A percentile compares a stretch with the other conserved stretches of the same genome.
phyloP scores from a whole-genome alignment of 2,888 invertebrate species.

The Sinodicranocentrus sp. region DNA sequence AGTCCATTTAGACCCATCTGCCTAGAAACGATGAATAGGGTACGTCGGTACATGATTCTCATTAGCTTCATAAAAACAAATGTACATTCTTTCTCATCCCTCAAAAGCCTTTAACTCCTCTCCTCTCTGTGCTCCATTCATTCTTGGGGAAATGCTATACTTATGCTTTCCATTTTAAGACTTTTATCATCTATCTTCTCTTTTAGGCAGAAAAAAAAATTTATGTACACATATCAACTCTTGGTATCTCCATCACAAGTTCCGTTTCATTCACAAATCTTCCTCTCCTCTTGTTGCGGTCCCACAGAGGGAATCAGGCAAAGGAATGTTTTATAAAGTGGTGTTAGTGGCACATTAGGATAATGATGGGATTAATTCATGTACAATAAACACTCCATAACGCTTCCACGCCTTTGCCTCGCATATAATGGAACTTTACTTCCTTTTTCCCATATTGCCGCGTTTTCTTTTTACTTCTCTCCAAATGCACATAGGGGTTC shows the following conservation, averaged over 20 bases:
- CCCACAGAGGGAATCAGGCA: not conserved
- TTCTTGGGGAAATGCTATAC: too few species aligned
- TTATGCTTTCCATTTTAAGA: too few species aligned
- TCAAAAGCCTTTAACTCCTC: too few species aligned
- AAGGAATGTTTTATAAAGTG: slow-evolving; percentile 23
- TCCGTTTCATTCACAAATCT: not conserved
- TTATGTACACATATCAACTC: too few species aligned
- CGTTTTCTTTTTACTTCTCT: not conserved
- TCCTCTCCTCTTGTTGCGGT: not conserved
- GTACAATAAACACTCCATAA: slow-evolving; percentile 69
- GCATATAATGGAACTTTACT: not conserved
- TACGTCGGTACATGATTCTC: too few species aligned
- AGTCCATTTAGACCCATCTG: slow-evolving; percentile 41
- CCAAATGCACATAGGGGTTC: not conserved
- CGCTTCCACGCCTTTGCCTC: slow-evolving; percentile 43
- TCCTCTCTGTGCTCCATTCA: too few species aligned
- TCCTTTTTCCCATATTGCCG: not conserved
- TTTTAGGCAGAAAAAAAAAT: too few species aligned
- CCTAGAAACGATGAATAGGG: not conserved
- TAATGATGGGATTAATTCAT: slow-evolving; percentile 64
- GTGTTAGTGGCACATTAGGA: slow-evolving; percentile 44
- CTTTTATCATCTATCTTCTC: too few species aligned
- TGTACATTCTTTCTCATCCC: too few species aligned
- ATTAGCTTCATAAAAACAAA: too few species aligned
- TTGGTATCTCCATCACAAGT: too few species aligned